These are phyloP conservation scores for Oegoconia quadripuncta DNA, from an alignment of 2,888 invertebrate species.

Conservation along the genomic window DNA sequence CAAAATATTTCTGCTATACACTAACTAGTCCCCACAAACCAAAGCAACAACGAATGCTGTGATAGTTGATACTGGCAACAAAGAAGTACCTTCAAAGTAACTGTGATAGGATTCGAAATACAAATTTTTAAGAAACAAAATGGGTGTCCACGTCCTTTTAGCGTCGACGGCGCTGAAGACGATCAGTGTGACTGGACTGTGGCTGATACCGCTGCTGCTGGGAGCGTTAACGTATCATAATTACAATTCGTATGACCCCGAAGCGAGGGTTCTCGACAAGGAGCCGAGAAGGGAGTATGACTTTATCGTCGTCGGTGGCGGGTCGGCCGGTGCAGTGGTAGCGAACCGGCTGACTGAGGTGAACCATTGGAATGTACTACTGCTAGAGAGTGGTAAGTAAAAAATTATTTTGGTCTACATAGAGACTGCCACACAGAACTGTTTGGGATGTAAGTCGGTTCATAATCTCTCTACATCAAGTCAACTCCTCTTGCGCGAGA, in stretches of 20 bases:
- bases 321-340: conserved; percentile 94
- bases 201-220: conserved; percentile 90
- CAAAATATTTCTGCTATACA: conserved; percentile 27
- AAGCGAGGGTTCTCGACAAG: conserved; percentile 85
- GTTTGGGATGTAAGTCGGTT: no score
- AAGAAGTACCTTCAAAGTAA: conserved; percentile 19
- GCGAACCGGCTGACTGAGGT: conserved; percentile 90
- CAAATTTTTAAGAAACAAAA: conserved; percentile 39
- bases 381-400: conserved; percentile 84
- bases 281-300: conserved; percentile 88
- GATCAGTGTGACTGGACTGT: conserved; percentile 87
- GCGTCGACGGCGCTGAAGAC: conserved; percentile 89
- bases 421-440: no score
- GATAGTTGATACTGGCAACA: conserved; percentile 35
- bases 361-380: conserved; percentile 85
- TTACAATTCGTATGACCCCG: conserved; percentile 90
- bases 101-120: conserved; percentile 12
- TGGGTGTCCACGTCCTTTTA: conserved; percentile 87
- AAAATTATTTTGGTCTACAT: no score
- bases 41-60: conserved; percentile 39
- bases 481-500: no score
- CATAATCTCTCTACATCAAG: no score
- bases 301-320: conserved; percentile 90
- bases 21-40: conserved; percentile 38
- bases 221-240: conserved; percentile 90